A percentile compares a stretch with the other conserved stretches of the same genome.
Evolutionary conservation across 2,888 invertebrate species (phyloP).

Genomic region (Horisme vitalbata): DNA sequence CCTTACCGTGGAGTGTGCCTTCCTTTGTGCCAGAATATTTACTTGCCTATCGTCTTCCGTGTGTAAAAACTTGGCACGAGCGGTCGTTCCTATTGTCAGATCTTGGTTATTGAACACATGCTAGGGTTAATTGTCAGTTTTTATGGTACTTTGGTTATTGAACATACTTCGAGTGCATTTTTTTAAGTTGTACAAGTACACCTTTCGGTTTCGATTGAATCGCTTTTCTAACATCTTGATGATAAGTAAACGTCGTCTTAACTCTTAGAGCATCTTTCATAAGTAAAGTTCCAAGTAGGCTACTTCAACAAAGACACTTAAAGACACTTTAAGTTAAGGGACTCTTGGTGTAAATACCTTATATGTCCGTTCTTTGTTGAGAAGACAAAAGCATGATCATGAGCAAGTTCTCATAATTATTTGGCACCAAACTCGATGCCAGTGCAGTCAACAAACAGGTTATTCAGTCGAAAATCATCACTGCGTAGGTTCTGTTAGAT

Average conservation of each 20-base stretch:
- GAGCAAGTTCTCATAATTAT: no score
- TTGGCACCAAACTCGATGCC: no score
- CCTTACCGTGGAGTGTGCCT: slow-evolving; percentile 74
- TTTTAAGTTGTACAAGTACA: slow-evolving; percentile 16
- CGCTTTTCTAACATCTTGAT: slow-evolving; percentile 8
- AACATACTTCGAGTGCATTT: slow-evolving; percentile 5
- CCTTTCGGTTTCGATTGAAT: slow-evolving; percentile 32
- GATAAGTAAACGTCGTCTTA: not conserved
- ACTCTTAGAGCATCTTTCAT: no score
- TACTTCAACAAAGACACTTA: no score
- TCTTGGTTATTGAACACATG: slow-evolving; percentile 29
- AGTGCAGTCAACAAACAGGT: no score
- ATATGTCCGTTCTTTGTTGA: no score
- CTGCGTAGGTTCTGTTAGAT: no score
- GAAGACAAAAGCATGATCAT: no score
- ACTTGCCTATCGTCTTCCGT: slow-evolving; percentile 69
- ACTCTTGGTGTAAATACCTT: no score
- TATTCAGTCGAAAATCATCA: no score
- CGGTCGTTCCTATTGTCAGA: slow-evolving; percentile 37
- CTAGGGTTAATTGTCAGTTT: slow-evolving; percentile 25
- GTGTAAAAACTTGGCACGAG: slow-evolving; percentile 74
- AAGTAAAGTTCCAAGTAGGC: no score
- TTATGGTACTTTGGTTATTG: slow-evolving; percentile 19
- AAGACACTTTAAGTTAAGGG: no score
- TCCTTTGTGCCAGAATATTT: slow-evolving; percentile 74